A percentile compares a stretch with the other conserved stretches of the same genome.
These are phyloP conservation scores for Morone saxatilis DNA, from an alignment of 2,113 vertebrate genomes.

Conservation along the genomic window DNA sequence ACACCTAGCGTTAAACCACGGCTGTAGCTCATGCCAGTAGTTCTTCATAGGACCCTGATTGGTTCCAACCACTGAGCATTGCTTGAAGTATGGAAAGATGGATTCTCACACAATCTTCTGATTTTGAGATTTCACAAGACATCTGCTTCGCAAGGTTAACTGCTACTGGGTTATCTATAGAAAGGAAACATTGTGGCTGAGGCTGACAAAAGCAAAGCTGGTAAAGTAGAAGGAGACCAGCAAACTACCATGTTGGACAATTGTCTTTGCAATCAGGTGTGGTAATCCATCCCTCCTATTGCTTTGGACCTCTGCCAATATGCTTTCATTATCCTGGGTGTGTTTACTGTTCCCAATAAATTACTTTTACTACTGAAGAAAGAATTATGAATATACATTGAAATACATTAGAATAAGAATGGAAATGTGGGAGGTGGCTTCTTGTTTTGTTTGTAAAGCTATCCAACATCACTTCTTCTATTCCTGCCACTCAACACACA, in stretches of 20 bases:
- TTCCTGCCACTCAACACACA: constrained; percentile 4
- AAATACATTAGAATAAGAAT: neutral
- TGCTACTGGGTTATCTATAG: neutral
- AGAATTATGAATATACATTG: neutral
- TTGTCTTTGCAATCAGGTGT: neutral
- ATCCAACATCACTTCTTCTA: neutral
- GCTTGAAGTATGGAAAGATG: too few relatives aligned
- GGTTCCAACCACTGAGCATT: too few relatives aligned
- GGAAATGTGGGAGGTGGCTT: neutral
- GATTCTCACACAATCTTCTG: too few relatives aligned
- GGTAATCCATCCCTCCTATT: neutral
- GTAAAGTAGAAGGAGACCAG: neutral
- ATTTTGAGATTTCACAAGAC: too few relatives aligned
- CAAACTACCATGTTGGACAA: neutral
- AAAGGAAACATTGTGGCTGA: neutral
- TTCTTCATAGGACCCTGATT: too few relatives aligned
- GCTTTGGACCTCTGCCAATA: neutral
- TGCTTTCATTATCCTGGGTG: neutral
- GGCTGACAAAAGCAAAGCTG: neutral
- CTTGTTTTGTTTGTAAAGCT: neutral
- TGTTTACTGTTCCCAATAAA: neutral
- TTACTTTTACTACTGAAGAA: neutral
- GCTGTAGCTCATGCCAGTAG: too few relatives aligned
- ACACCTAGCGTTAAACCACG: too few relatives aligned
- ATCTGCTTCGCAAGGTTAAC: neutral